phyloP scores from a whole-genome alignment of 2,888 invertebrate species.

The Drosophila longiperda region DNA sequence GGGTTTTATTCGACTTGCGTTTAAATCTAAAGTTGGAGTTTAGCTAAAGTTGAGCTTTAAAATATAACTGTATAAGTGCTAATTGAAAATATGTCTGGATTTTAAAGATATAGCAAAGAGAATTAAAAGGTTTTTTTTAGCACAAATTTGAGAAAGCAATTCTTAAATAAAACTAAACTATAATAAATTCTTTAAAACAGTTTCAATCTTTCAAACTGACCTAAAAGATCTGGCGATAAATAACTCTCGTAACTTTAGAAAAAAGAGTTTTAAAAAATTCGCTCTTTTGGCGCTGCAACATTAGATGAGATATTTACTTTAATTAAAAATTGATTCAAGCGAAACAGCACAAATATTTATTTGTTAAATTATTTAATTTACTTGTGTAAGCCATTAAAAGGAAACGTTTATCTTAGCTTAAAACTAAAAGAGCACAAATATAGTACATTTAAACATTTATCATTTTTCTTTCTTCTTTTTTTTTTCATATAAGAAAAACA shows the following conservation, averaged over 20 bases:
- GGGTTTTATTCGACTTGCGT: background rate
- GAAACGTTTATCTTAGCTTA: constrained; percentile 52
- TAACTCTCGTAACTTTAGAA: constrained; percentile 12
- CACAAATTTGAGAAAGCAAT: background rate
- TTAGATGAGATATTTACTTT: constrained; percentile 34
- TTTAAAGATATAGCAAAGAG: constrained; percentile 3
- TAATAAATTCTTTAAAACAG: constrained; percentile 1
- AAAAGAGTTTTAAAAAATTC: constrained; percentile 8
- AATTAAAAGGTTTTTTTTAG: background rate
- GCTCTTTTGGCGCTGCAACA: background rate
- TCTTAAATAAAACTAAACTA: background rate
- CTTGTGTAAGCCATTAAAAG: constrained; percentile 51
- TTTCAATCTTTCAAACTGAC: background rate
- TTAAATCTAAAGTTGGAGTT: constrained; percentile 25
- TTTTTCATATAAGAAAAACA: constrained; percentile 39
- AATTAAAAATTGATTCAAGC: constrained; percentile 48
- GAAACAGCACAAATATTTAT: constrained; percentile 43
- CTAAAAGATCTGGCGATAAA: background rate
- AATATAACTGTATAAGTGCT: background rate
- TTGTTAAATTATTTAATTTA: constrained; percentile 43
- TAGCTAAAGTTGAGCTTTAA: background rate
- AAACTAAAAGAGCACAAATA: constrained; percentile 59
- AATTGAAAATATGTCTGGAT: background rate
- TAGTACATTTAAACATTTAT: constrained; percentile 53
- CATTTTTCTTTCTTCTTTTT: constrained; percentile 41